Percentiles rank a stretch among this genome's conserved stretches.
phyloP scores from a whole-genome alignment of 2,797 vertebrate species.

The Hypotaenidia okinawae region DNA sequence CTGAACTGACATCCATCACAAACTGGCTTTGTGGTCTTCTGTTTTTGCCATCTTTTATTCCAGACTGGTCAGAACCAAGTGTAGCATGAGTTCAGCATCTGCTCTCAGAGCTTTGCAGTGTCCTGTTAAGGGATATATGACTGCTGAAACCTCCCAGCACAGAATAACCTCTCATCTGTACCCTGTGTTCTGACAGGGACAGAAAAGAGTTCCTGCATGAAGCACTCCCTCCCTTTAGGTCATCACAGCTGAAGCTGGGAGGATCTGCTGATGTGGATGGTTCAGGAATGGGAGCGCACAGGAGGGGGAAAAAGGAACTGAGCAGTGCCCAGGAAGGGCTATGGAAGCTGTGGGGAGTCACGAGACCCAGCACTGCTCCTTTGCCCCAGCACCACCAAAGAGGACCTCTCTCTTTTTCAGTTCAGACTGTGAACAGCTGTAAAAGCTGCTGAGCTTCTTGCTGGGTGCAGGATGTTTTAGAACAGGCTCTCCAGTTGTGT shows the following conservation, averaged over 20 bases:
- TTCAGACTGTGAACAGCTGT: not conserved
- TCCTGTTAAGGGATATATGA: not conserved
- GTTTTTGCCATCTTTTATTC: constrained; percentile 4
- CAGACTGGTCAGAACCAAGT: not conserved
- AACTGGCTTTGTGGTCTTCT: constrained; percentile 10
- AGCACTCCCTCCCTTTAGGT: not conserved
- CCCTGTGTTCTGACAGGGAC: not conserved
- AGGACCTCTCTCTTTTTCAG: not conserved
- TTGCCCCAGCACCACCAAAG: not conserved
- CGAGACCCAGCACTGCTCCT: not conserved
- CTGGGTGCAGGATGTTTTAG: not conserved
- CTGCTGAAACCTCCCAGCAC: not conserved
- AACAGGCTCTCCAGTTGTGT: not conserved
- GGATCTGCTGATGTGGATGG: constrained; percentile 8
- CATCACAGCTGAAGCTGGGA: not conserved
- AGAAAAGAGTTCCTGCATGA: not conserved
- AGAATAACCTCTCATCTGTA: not conserved
- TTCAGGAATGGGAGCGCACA: not conserved
- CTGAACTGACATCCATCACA: not conserved
- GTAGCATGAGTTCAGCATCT: not conserved
- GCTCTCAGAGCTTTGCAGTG: not conserved
- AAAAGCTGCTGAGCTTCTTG: not conserved
- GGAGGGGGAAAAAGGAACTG: accelerated
- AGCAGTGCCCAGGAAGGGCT: not conserved
- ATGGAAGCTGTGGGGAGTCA: not conserved